Conservation (phyloP, 2,797 vertebrate genomes). For the Rhinichthys osculus region DNA sequence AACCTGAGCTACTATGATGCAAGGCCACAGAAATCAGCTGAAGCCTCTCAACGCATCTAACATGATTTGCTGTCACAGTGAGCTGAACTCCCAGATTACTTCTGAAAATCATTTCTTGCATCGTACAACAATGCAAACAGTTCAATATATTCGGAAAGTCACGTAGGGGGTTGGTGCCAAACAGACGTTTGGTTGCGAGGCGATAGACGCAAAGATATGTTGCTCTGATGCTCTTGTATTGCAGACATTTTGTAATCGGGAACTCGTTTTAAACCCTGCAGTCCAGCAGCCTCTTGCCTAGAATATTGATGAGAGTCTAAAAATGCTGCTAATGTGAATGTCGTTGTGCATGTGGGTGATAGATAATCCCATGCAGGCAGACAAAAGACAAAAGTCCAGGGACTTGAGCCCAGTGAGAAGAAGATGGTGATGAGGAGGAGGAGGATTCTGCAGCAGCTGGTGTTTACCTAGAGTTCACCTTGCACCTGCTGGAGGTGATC, state of each 20-base stretch:
- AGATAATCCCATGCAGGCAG: conserved; percentile 31
- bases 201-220: background rate
- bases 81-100: conserved; percentile 63
- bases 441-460: conserved; percentile 55
- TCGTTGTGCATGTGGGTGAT: conserved; percentile 43
- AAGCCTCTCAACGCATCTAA: conserved; percentile 65
- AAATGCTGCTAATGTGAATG: conserved; percentile 26
- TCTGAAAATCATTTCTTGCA: conserved; percentile 46
- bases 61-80: conserved; percentile 66
- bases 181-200: conserved; percentile 10
- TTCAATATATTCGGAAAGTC: conserved; percentile 9
- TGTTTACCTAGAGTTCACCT: conserved; percentile 51
- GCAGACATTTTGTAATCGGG: conserved; percentile 6
- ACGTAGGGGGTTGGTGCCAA: background rate
- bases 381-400: conserved; percentile 24
- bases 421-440: conserved; percentile 15
- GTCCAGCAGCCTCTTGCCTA: conserved; percentile 8
- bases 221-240: conserved; percentile 15
- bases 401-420: conserved; percentile 28
- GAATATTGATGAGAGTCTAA: conserved; percentile 39
- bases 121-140: conserved; percentile 17
- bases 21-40: conserved; percentile 67
- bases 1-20: conserved; percentile 69
- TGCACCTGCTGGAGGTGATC: conserved; percentile 56
- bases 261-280: conserved; percentile 15